phyloP scores from a whole-genome alignment of 2,113 vertebrate species.

The Catharus minimus region DNA sequence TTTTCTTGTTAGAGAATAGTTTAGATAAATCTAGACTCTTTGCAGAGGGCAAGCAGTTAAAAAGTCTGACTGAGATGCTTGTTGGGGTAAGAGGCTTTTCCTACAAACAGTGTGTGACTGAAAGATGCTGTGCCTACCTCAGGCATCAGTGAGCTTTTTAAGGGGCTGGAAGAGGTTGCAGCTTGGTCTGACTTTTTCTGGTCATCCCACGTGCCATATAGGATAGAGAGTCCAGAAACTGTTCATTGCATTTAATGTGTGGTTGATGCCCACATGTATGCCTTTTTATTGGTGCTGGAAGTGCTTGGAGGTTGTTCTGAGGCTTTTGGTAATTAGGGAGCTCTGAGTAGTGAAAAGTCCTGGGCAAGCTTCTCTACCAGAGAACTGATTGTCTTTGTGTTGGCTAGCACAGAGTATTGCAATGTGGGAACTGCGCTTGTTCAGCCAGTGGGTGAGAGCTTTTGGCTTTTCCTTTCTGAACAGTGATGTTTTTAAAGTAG shows the following conservation, averaged over 20 bases:
- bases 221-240: background rate
- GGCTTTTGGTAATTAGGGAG: background rate
- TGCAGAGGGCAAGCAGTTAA: background rate
- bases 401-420: background rate
- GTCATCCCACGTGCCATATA: background rate
- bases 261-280: rapidly evolving
- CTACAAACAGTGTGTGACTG: background rate
- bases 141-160: background rate
- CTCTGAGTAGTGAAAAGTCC: background rate
- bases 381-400: background rate
- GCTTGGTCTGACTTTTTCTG: background rate
- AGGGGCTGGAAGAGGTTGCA: background rate
- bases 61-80: background rate
- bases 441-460: background rate
- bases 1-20: background rate
- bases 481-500: background rate
- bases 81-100: background rate
- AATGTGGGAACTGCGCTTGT: background rate
- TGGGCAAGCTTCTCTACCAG: background rate
- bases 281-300: background rate
- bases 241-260: background rate
- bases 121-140: background rate
- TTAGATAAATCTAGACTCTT: background rate
- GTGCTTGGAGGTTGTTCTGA: background rate
- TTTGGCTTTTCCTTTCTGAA: background rate